phyloP scores from a whole-genome alignment of 2,797 vertebrate genomes.

The Thunnus albacares region DNA sequence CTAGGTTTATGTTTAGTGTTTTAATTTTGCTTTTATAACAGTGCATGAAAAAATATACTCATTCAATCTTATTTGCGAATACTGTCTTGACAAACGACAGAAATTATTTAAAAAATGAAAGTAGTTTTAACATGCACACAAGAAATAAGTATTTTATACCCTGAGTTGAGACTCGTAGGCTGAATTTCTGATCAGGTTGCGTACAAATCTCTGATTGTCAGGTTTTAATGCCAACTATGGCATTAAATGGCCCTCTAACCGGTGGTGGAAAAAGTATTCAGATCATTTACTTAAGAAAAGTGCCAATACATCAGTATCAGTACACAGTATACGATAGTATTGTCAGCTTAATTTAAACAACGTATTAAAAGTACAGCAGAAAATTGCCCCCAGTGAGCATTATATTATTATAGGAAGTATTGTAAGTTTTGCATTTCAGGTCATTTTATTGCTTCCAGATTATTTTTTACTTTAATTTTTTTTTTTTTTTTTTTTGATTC shows the following conservation, averaged over 20 bases:
- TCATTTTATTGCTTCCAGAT: too few relatives aligned
- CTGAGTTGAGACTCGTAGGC: background rate
- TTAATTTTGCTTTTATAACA: background rate
- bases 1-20: background rate
- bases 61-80: background rate
- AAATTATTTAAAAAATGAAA: constrained; percentile 12
- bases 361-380: too few relatives aligned
- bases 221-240: background rate
- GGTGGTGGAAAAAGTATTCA: too few relatives aligned
- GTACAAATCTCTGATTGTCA: background rate
- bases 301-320: background rate
- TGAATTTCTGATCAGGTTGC: background rate
- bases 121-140: background rate
- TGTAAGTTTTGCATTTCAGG: background rate
- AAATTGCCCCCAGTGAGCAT: too few relatives aligned
- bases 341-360: too few relatives aligned
- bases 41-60: background rate
- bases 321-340: too few relatives aligned
- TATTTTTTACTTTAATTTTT: too few relatives aligned
- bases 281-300: too few relatives aligned
- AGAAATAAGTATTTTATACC: accelerated
- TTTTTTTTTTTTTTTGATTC: too few relatives aligned
- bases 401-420: too few relatives aligned
- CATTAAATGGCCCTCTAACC: too few relatives aligned
- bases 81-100: background rate